A percentile compares a stretch with the other conserved stretches of the same genome.
Evolutionary conservation across 2,888 invertebrate species (phyloP).

Genomic region (Sceliomorpha sp.): DNA sequence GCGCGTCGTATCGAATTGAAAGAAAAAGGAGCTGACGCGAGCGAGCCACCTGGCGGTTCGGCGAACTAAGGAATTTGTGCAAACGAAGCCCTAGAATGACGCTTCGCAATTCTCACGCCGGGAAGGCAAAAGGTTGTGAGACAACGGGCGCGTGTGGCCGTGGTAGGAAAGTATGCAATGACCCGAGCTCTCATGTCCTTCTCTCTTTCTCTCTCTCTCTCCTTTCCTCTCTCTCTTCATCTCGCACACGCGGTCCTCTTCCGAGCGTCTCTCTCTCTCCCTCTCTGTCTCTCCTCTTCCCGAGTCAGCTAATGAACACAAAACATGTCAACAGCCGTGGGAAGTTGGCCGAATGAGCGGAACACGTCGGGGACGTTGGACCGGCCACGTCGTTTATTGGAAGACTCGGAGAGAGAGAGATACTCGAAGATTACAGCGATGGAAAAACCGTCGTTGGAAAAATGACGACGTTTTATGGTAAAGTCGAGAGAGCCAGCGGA

Average conservation of each 20-base stretch:
- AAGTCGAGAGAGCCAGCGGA: too few relatives aligned
- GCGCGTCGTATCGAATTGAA: too few relatives aligned
- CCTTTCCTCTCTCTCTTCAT: conserved; percentile 54
- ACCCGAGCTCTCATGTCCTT: conserved; percentile 49
- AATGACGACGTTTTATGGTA: too few relatives aligned
- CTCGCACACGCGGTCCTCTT: too few relatives aligned
- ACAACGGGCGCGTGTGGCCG: conserved; percentile 40
- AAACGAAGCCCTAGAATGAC: conserved; percentile 54
- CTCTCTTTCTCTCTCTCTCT: conserved; percentile 48
- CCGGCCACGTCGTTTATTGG: conserved; percentile 22
- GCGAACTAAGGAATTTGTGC: conserved; percentile 54
- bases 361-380: conserved; percentile 34
- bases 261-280: conserved; percentile 54
- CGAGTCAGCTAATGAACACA: conserved; percentile 77
- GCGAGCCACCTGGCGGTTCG: too few relatives aligned
- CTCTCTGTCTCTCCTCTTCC: conserved; percentile 58
- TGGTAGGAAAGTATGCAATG: conserved; percentile 53
- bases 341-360: conserved; percentile 65
- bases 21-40: too few relatives aligned
- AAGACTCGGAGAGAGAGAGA: too few relatives aligned
- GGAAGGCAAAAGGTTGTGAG: conserved; percentile 56
- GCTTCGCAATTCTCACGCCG: conserved; percentile 54
- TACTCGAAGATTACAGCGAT: too few relatives aligned
- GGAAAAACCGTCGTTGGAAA: too few relatives aligned
- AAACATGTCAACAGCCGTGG: conserved; percentile 79